Percentiles rank a stretch among this genome's conserved stretches.
Evolutionary conservation across 2,797 vertebrate species (phyloP).

Genomic region (Microctenopoma stevenorrisi): DNA sequence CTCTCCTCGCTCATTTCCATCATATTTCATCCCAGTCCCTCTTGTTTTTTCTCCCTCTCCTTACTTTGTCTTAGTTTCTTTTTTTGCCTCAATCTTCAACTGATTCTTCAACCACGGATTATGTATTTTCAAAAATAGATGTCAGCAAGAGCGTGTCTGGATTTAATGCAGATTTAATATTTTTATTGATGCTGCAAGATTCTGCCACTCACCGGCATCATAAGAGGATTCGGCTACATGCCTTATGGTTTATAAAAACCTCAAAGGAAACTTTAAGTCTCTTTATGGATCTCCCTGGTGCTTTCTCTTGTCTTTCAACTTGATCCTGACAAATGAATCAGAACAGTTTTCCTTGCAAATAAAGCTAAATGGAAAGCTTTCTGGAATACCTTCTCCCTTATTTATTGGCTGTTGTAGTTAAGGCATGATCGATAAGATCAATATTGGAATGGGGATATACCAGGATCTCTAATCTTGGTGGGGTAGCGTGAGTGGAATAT

Average conservation of each 20-base stretch:
- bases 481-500: conserved; percentile 52
- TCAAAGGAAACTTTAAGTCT: conserved; percentile 67
- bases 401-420: conserved; percentile 44
- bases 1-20: neutral
- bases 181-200: conserved; percentile 70
- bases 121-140: conserved; percentile 52
- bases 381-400: conserved; percentile 40
- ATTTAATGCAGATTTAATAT: conserved; percentile 71
- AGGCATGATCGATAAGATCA: conserved; percentile 63
- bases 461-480: conserved; percentile 52
- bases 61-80: neutral
- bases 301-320: conserved; percentile 65
- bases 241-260: conserved; percentile 71
- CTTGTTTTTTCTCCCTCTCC: conserved; percentile 3
- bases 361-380: conserved; percentile 48
- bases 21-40: neutral
- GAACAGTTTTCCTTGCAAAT: conserved; percentile 61
- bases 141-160: conserved; percentile 48
- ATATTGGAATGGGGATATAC: conserved; percentile 60
- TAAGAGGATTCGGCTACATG: conserved; percentile 60
- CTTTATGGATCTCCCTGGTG: conserved; percentile 57
- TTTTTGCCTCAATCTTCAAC: neutral
- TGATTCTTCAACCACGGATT: conserved; percentile 21
- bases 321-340: conserved; percentile 66
- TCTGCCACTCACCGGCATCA: conserved; percentile 61